Base-by-base conservation (phyloP, 1,140 invertebrate species). In the Pollicipes pollicipes region DNA sequence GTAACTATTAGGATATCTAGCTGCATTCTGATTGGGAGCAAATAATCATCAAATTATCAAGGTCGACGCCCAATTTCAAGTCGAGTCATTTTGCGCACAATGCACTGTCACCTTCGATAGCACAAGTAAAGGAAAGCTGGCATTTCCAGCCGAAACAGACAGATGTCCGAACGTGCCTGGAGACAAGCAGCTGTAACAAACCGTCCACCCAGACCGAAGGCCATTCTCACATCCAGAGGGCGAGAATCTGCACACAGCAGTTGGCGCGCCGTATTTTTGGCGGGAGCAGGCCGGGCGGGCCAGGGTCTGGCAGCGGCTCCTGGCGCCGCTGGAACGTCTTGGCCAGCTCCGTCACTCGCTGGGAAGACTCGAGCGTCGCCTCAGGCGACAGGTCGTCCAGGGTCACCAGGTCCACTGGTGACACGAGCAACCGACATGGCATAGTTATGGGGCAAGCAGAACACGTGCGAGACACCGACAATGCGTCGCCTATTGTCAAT, bases 341-440 rank as follows among this genome's bases (percentile, higher is more conserved):
- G 3, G 91, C 90, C 63, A 97, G 78, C 70, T 91, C 90, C 78
- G 94, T 90, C 68, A 97, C 93, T 72, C 94, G 84, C 73, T 93
- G 91, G 24, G 91, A 93, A 0, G 93, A 96, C 79, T 97, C 94
- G 68, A 95, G 78, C 87, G 95, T 90, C 26, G 94, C 93, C 77
- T 95, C 93, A 0, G 91, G 86, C 16, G 92, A 95, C 68, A 96
- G 82, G 75, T 73, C 68, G 35, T 35, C 6, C 6, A 8, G 35
- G 35, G 35, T 35, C 35, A 35, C 6, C 35, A 35, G 17, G 35
- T 6, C 17, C 35, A 35, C 6, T 17, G 35, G 35, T 17, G 35
- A 35, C 35, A 17, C 6, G 35, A 17, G 35, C 6, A 35, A 35
- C 6, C 6, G 35, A 35, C 35, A 35, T 16, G 13, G 31, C 24